These are phyloP conservation scores for Cynopterus brachyotis DNA, from an alignment of 2,113 vertebrate genomes.

Conservation along the genomic window DNA sequence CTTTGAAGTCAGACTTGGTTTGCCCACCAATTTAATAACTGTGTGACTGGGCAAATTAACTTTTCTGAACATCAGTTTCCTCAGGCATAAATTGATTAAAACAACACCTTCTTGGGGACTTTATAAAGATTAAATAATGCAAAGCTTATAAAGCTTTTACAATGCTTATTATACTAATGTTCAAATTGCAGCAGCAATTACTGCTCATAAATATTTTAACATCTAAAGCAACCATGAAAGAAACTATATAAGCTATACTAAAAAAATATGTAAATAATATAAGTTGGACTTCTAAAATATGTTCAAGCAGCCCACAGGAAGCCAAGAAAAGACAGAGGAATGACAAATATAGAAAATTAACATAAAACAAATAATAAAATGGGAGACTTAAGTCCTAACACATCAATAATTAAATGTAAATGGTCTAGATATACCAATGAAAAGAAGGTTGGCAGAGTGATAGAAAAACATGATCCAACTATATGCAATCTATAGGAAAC, in stretches of 20 bases:
- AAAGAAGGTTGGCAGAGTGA: background rate
- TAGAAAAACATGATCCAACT: background rate
- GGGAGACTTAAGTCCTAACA: background rate
- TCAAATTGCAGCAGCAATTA: background rate
- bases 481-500: background rate
- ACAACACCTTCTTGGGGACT: background rate
- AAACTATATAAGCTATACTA: background rate
- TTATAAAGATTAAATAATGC: background rate
- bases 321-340: background rate
- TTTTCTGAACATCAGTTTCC: background rate
- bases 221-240: background rate
- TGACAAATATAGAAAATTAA: background rate
- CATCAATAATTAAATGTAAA: background rate
- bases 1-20: background rate
- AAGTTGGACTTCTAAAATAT: background rate
- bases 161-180: background rate
- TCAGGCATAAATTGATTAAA: background rate
- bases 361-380: background rate
- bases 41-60: background rate
- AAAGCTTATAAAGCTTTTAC: background rate
- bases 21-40: background rate
- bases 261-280: background rate
- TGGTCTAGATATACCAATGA: background rate
- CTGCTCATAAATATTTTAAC: background rate
- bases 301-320: background rate